Percentiles rank a stretch among this genome's conserved stretches.
phyloP scores from a whole-genome alignment of 2,797 vertebrate species.

The Vireo griseus region DNA sequence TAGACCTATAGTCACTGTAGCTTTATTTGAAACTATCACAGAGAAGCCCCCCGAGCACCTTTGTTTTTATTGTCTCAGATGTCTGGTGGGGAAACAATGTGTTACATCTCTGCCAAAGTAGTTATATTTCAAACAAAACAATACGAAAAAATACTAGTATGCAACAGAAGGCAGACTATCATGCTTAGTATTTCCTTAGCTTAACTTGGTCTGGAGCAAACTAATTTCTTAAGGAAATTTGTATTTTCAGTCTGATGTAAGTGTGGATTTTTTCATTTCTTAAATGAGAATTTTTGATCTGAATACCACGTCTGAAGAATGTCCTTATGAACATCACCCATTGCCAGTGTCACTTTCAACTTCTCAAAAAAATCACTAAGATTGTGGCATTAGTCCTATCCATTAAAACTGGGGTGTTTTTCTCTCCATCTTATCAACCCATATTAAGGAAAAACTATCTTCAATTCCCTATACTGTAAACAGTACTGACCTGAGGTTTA shows the following conservation, averaged over 20 bases:
- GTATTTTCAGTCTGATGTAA: background rate
- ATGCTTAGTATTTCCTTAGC: background rate
- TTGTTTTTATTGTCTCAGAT: background rate
- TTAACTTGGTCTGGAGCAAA: background rate
- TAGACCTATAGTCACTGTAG: background rate
- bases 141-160: background rate
- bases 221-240: background rate
- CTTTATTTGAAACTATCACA: background rate
- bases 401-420: background rate
- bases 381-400: background rate
- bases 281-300: background rate
- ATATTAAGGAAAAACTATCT: background rate
- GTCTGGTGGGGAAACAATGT: background rate
- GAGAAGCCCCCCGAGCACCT: background rate
- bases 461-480: background rate
- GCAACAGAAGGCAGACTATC: background rate
- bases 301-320: background rate
- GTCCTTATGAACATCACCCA: background rate
- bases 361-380: background rate
- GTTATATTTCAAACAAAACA: background rate
- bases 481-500: background rate
- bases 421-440: fast-evolving
- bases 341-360: background rate
- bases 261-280: background rate
- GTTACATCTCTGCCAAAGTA: background rate